Base-by-base conservation (phyloP, 2,888 invertebrate genomes). In the Synanthedon formicaeformis region DNA sequence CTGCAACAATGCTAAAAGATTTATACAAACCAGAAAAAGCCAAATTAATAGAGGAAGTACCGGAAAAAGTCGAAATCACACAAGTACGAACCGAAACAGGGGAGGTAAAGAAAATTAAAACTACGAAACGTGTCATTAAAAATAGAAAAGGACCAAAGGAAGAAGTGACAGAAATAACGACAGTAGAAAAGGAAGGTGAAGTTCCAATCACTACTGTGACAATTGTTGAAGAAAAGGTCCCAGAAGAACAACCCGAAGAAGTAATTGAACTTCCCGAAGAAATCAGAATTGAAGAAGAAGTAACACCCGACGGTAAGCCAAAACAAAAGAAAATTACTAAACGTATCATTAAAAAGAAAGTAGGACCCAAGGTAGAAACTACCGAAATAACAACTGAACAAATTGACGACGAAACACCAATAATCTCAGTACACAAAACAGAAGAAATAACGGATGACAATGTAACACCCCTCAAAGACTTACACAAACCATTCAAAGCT, bases 21-120 rank as follows among this genome's bases (percentile, higher is more conserved):
- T 18, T 48, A 27, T 10, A 2, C 27, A 18, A 52, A 18, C 45
- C 48, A 73, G 75, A 68, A 69, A 52, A 60, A 3, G 69, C 52
- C 11, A 45, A 40, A 45, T 8, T 50, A 23, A 27, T 55, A 4
- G 51, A 53, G 34, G 50, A 53, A 56, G 60, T 74, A 18, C 81
- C 86, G 34, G 78, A 81, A 62, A 66, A 78, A 57, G 74, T 84
- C 1, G 73, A 79, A 57, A 66, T 78, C 2, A 66, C 67, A 0
- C 71, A 73, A 52, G 65, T 73, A 41, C 58, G 64, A 40, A 73
- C 71, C 8, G 68, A 69, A 40, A 66, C 60, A 52, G 79, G 69
- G 48, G 62, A 64, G n/a, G 52, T 23, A 34, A 57, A 61, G 16
- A 58, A 65, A 54, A 58, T 59, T 53, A 66, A 57, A 40, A 69